These are phyloP conservation scores for Oncopeltus fasciatus DNA, from an alignment of 1,140 invertebrate genomes.

Conservation along the genomic window DNA sequence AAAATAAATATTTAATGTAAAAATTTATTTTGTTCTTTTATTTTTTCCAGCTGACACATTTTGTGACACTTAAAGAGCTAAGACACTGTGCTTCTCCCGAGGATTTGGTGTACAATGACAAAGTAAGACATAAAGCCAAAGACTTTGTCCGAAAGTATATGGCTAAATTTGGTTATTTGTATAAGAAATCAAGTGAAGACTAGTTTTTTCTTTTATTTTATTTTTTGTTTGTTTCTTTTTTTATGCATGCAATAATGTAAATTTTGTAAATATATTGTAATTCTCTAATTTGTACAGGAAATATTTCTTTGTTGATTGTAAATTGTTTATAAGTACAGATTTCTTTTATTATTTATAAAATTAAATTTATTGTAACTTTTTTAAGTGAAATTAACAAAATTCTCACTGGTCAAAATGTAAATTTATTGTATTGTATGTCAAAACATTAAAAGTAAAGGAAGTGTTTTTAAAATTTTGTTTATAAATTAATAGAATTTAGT, in stretches of 20 bases:
- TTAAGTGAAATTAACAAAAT: no score
- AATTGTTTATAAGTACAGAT: no score
- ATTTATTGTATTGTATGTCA: no score
- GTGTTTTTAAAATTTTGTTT: no score
- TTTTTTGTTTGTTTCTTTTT: not conserved
- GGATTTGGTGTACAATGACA: constrained; percentile 77
- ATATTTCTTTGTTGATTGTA: no score
- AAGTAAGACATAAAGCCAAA: constrained; percentile 81
- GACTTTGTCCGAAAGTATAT: constrained; percentile 94
- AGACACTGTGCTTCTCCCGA: constrained; percentile 80
- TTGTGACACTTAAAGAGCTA: constrained; percentile 80
- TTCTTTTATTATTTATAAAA: no score
- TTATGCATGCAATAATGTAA: not conserved
- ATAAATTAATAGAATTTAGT: no score
- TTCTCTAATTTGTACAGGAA: no score
- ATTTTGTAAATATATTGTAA: not conserved
- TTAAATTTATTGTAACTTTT: no score
- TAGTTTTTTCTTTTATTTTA: not conserved
- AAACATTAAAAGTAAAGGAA: no score
- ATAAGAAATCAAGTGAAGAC: constrained; percentile 45
- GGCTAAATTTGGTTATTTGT: constrained; percentile 71
- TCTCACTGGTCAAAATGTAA: no score
- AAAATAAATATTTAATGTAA: not conserved
- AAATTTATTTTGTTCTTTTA: constrained; percentile 10
- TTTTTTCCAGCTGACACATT: constrained; percentile 74